Evolutionary conservation across 2,888 invertebrate genomes (phyloP), one percentile per base, ranked within the genome.

Genomic region (Drosophila macrothrix): DNA sequence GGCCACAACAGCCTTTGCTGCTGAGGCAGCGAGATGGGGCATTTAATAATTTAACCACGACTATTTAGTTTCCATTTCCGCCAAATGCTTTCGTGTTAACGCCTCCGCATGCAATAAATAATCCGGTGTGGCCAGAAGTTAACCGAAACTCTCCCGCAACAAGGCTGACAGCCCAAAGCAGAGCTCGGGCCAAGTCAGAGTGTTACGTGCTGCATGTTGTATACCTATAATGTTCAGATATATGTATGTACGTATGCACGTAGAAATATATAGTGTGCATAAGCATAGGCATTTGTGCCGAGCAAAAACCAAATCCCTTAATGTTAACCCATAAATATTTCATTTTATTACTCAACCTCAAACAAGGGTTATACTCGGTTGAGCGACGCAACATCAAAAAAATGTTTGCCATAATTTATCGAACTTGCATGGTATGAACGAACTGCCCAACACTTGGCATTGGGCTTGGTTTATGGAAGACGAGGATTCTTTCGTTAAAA

Each of bases 1-100:
- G 67, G 71, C 55, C 54, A 35, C 60, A 64, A 35, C 60, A 62
- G 71, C 63, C 58, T 52, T 63, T 59, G 64, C 19, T 31, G 29
- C 53, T 49, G 71, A 52, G 66, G 41, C 67, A 37, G 37, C 62
- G 69, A 62, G 67, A 41, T 78, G 81, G 70, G 72, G 81, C 81
- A 81, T 84, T 84, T 85, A 88, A 88, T 86, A 85, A 85, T 88
- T 85, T 88, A 85, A 83, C 84, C 86, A 86, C 86, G 70, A 85
- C 86, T 88, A 88, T 85, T 88, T 88, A 88, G 84, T 86, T 88
- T 85, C 79, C 83, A 79, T 85, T 85, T 83, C 79, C 86, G 75
- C 83, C 79, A 85, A 84, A 85, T 85, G 84, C 75, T 77, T 79
- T 85, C 74, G 77, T 86, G 82, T 85, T 85, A 88, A 85, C 84